Percentiles rank a stretch among this genome's conserved stretches.
Evolutionary conservation across 2,113 vertebrate genomes (phyloP).

Genomic region (Plestiodon gilberti): DNA sequence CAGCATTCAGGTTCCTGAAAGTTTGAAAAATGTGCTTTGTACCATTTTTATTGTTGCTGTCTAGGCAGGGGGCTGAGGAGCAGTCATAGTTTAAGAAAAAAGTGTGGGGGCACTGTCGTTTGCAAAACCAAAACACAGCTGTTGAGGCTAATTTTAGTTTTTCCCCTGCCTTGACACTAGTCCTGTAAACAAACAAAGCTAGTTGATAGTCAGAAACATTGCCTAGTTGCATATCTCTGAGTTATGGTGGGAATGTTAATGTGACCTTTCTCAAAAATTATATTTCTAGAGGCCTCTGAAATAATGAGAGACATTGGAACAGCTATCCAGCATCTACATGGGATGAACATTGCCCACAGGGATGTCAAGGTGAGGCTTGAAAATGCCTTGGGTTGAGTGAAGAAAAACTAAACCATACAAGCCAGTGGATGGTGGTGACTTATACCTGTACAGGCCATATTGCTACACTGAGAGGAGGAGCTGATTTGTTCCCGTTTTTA

Average conservation of each 20-base stretch:
- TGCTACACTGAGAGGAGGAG: not conserved
- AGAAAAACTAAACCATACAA: not conserved
- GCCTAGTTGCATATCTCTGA: slow-evolving; percentile 45
- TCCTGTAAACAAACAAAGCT: slow-evolving; percentile 60
- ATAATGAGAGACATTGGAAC: slow-evolving; percentile 96
- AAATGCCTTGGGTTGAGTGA: slow-evolving; percentile 9
- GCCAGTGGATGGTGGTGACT: not conserved
- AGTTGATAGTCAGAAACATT: slow-evolving; percentile 59
- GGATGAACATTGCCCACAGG: slow-evolving; percentile 92
- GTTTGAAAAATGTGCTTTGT: slow-evolving; percentile 25
- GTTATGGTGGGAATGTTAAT: slow-evolving; percentile 62
- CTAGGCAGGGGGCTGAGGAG: slow-evolving; percentile 47
- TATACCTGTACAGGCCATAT: slow-evolving; percentile 18
- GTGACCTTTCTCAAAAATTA: slow-evolving; percentile 67
- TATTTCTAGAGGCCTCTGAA: slow-evolving; percentile 88
- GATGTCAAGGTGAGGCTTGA: slow-evolving; percentile 90
- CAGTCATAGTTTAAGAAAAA: not conserved
- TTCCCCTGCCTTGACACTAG: slow-evolving; percentile 28
- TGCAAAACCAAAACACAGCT: slow-evolving; percentile 69
- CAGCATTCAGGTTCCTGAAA: not conserved
- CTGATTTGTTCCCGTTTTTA: not conserved
- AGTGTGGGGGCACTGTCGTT: slow-evolving; percentile 23
- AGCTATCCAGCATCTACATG: slow-evolving; percentile 92
- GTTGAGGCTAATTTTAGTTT: slow-evolving; percentile 67
- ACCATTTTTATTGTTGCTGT: slow-evolving; percentile 13